Evolutionary conservation across 2,888 invertebrate species (phyloP), one percentile per base, ranked within the genome.

Genomic region (Chrysina gloriosa): DNA sequence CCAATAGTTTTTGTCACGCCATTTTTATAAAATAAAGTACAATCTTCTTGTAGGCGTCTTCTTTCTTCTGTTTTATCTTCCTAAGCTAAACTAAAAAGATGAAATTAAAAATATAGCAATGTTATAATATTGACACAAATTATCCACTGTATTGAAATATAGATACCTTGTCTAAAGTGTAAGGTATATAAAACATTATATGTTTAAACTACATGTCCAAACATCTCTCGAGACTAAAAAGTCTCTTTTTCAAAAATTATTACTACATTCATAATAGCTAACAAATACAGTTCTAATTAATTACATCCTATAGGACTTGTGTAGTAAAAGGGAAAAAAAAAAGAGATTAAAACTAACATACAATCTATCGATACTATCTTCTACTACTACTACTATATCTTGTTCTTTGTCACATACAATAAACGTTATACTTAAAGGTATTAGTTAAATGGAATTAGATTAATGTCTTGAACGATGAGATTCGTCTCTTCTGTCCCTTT

Each of bases 381-480:
- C 52, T 16, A 31, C 9, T 31, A 9, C 19, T 31, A 52, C 14
- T 21, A 31, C 16, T 29, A 31, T 52, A 11, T 52, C 16, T 29
- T 52, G 19, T 52, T 9, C 31, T 11, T 31, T 52, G 16, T 19
- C 31, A 52, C 31, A 52, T 52, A 52, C 9, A 31, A 14, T 52
- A 31, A 61, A 14, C 14, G 27, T 61, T 61, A 61, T 61, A 42
- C 58, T 42, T 42, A 61, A 61, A 42, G 27, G 27, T 16, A 42
- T 25, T 58, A 42, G 9, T 58, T n/a, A 34, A 42, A 58, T 5
- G 29, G 25, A 39, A 39, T 58, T 58, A 36, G 34, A 34, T 31
- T 83, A 91, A 82, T 91, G 91, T 78, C 91, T 85, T 73, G 90
- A 90, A 75, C 90, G 87, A 82, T 91, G 90, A 77, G 90, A 91